Evolutionary conservation across 1,140 invertebrate species (phyloP).

Genomic region (Eciton burchellii): DNA sequence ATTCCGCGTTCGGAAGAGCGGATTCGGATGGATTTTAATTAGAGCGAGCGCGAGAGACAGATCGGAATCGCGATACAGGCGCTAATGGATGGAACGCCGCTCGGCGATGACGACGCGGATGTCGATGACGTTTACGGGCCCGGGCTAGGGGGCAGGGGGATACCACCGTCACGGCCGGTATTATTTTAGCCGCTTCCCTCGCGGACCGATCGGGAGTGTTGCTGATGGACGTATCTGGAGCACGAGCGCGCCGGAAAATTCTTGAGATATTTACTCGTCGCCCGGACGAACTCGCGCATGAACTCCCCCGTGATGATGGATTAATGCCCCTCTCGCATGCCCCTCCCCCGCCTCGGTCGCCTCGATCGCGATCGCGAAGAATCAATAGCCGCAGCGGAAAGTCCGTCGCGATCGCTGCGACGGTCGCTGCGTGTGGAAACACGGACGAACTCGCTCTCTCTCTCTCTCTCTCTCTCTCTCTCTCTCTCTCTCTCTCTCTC

Average conservation of each 20-base stretch:
- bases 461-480: not conserved
- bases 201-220: not conserved
- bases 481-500: not conserved
- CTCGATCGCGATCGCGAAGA: conserved; percentile 45
- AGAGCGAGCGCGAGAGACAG: not conserved
- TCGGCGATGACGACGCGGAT: not conserved
- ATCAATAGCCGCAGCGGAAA: not conserved
- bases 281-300: conserved; percentile 25
- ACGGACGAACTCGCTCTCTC: not conserved
- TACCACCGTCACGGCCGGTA: conserved; percentile 4
- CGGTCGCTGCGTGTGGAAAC: not conserved
- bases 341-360: not conserved
- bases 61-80: not conserved
- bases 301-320: conserved; percentile 50
- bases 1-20: conserved; percentile 13
- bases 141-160: not conserved
- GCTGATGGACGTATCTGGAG: conserved; percentile 49
- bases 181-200: conserved; percentile 35
- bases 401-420: not conserved
- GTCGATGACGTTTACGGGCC: not conserved
- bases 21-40: conserved; percentile 32
- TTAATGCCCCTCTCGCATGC: conserved; percentile 46
- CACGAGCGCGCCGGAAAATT: conserved; percentile 41
- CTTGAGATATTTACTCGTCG: conserved; percentile 54
- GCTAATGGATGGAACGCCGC: not conserved